These are phyloP conservation scores for Sparus aurata DNA, from an alignment of 2,797 vertebrate genomes.

Conservation along the genomic window DNA sequence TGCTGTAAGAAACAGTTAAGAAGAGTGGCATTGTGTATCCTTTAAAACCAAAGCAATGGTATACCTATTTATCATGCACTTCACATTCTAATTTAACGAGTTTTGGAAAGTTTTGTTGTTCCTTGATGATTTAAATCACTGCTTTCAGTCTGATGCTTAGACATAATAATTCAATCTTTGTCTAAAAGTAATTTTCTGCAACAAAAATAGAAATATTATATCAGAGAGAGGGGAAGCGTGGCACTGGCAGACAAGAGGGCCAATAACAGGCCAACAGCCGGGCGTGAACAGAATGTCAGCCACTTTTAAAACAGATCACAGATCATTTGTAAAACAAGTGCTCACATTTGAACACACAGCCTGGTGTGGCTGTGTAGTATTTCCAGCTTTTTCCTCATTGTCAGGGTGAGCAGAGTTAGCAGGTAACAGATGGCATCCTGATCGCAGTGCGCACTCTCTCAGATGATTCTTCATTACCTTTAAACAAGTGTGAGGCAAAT, in stretches of 20 bases:
- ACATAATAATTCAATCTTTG: constrained; percentile 15
- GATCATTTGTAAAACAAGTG: constrained; percentile 37
- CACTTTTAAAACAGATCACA: constrained; percentile 28
- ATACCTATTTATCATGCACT: neutral
- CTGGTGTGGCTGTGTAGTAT: constrained; percentile 65
- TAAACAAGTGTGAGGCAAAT: constrained; percentile 93
- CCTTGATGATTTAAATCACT: constrained; percentile 2
- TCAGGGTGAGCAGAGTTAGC: constrained; percentile 82
- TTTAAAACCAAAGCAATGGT: neutral
- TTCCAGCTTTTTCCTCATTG: constrained; percentile 80
- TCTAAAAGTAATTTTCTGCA: neutral
- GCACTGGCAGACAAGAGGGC: neutral
- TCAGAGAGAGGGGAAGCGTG: neutral
- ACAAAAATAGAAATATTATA: constrained; percentile 3
- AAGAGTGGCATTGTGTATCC: neutral
- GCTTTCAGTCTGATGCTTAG: neutral
- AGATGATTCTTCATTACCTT: constrained; percentile 93
- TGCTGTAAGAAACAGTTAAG: neutral
- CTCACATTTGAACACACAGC: constrained; percentile 26
- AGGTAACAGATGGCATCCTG: constrained; percentile 92
- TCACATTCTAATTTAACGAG: neutral
- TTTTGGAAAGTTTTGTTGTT: neutral
- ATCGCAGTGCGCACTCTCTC: constrained; percentile 84
- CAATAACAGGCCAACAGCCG: constrained; percentile 20
- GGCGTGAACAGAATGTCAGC: constrained; percentile 56